A percentile compares a stretch with the other conserved stretches of the same genome.
Evolutionary conservation across 2,797 vertebrate species (phyloP).

Genomic region (Podargus strigoides): DNA sequence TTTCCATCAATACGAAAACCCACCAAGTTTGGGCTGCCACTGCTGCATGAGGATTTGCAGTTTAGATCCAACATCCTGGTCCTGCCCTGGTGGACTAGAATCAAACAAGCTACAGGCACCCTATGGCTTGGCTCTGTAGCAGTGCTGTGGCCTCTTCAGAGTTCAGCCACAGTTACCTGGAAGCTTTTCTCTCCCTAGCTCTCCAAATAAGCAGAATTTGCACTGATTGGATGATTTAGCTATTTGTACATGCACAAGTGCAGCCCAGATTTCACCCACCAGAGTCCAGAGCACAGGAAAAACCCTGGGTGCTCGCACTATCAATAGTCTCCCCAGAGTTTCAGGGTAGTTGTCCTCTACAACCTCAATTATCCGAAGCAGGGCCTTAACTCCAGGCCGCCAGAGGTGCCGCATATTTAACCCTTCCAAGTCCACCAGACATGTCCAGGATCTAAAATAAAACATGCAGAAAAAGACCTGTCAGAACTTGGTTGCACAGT

Average conservation of each 20-base stretch:
- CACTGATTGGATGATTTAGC: background rate
- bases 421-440: constrained; percentile 92
- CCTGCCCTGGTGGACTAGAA: background rate
- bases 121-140: background rate
- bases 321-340: constrained; percentile 88
- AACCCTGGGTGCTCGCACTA: constrained; percentile 87
- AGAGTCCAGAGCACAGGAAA: constrained; percentile 95
- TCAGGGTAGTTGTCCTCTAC: constrained; percentile 94
- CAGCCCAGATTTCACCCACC: constrained; percentile 72
- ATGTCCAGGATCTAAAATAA: constrained; percentile 86
- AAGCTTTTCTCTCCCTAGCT: background rate
- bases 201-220: background rate
- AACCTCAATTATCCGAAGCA: constrained; percentile 90
- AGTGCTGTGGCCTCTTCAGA: background rate
- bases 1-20: background rate
- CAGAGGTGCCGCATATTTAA: constrained; percentile 95
- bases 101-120: background rate
- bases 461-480: background rate
- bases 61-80: background rate
- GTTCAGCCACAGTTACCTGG: background rate
- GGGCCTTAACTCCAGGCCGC: constrained; percentile 89
- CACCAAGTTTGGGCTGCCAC: background rate
- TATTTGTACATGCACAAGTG: background rate
- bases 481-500: background rate
- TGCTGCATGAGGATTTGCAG: background rate